phyloP scores from a whole-genome alignment of 2,888 invertebrate genomes.

The Meiosimyza platycephala region DNA sequence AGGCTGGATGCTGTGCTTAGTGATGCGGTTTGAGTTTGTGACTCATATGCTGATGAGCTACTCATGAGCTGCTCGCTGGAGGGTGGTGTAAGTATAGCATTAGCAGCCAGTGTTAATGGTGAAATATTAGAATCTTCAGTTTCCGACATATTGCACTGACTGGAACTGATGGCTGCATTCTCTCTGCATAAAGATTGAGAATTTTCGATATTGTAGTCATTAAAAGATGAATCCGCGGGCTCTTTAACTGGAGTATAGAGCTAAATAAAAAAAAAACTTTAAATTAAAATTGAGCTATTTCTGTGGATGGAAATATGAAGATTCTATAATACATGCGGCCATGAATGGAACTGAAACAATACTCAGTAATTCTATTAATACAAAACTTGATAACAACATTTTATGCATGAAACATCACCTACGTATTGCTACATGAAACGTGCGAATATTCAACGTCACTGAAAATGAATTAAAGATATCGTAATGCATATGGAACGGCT shows the following conservation, averaged over 20 bases:
- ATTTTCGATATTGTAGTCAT: constrained; percentile 34
- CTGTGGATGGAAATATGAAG: no score
- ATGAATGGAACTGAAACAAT: no score
- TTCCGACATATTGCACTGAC: constrained; percentile 32
- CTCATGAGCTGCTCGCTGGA: constrained; percentile 57
- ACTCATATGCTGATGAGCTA: constrained; percentile 28
- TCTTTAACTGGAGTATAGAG: constrained; percentile 61
- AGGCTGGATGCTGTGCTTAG: constrained; percentile 53
- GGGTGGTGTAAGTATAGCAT: constrained; percentile 57
- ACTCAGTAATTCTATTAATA: no score
- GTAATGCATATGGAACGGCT: no score
- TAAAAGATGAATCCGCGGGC: constrained; percentile 53
- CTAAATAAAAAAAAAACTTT: constrained; percentile 33
- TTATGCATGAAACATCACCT: no score
- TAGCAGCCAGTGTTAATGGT: constrained; percentile 51
- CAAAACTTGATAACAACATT: no score
- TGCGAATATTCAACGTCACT: no score
- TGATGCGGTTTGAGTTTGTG: constrained; percentile 23
- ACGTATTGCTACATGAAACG: no score
- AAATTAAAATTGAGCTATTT: not conserved
- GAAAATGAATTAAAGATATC: no score
- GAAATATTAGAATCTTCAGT: constrained; percentile 51
- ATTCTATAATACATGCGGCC: no score
- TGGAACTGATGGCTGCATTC: constrained; percentile 19
- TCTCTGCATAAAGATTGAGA: constrained; percentile 37